Evolutionary conservation across 2,113 vertebrate genomes (phyloP), one percentile per base, ranked within the genome.

Genomic region (Fregata magnificens): DNA sequence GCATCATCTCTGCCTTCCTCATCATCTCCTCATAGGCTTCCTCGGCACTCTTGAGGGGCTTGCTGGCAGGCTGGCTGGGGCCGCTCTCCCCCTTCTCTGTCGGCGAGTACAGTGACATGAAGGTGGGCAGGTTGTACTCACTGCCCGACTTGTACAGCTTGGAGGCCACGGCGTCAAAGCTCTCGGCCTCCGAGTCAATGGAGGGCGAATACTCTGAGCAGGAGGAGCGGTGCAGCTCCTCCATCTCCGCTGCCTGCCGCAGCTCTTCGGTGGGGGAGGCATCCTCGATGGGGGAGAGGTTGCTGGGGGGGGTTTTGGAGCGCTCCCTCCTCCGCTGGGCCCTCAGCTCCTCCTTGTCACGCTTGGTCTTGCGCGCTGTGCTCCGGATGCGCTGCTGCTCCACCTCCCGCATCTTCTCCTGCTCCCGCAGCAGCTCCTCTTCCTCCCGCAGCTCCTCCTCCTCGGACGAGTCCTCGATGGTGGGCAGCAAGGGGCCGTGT

Each of bases 11-110:
- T 11, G 99, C 99, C 96, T 99, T 99, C 83, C 98, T 98, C 99
- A 99, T 99, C 99, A 99, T 99, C 94, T 99, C 99, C 95, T 99
- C 99, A 2, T 99, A 99, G 67, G 99, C 99, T 94, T 99, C 99
- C 95, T 99, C 99, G 0, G 99, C 99, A 7, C 99, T 99, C 98
- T 99, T 99, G 73, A 99, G 97, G 67, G 99, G 99, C 96, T 99
- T 99, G 97, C 97, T 97, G 6, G 99, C 91, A 16, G 99, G 98
- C 74, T 98, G 98, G 20, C 98, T 95, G 59, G 98, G 88, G 73
- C 96, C 53, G 31, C 97, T 98, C 24, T 98, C 95, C 31, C 95
- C 97, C 63, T 98, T 99, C 96, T 99, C 99, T 1, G 99, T 99
- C 0, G 99, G 99, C 10, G 99, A 99, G 95, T 99, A 99, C n/a